phyloP scores from a whole-genome alignment of 1,140 invertebrate genomes.

The Magallana angulata region DNA sequence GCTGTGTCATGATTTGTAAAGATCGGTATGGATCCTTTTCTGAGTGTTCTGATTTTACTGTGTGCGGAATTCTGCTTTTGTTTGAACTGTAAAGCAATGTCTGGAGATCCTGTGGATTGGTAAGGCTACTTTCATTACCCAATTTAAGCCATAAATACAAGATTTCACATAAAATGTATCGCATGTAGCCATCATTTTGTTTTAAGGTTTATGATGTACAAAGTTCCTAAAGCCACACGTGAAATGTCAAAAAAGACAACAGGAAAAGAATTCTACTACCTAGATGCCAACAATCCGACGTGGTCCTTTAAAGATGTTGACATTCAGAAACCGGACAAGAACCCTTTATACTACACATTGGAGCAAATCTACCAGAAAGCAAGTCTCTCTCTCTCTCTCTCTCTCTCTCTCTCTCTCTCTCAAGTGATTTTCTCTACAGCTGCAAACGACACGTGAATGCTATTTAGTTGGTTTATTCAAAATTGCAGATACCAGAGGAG shows the following conservation, averaged over 20 bases:
- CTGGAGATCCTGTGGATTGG: background rate
- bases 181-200: background rate
- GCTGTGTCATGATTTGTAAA: background rate
- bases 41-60: background rate
- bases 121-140: background rate
- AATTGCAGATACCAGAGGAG: background rate
- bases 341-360: background rate
- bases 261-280: background rate
- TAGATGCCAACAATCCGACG: background rate
- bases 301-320: background rate
- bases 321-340: background rate
- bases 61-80: background rate
- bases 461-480: too few species aligned
- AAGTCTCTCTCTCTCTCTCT: background rate
- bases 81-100: background rate
- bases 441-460: too few species aligned
- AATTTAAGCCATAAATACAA: background rate
- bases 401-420: constrained; percentile 20
- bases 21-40: background rate
- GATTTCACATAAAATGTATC: background rate
- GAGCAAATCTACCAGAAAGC: constrained; percentile 8
- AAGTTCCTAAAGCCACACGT: background rate
- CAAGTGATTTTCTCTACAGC: background rate
- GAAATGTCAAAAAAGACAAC: background rate
- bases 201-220: constrained; percentile 30